Evolutionary conservation across 2,797 vertebrate species (phyloP), one percentile per base, ranked within the genome.

Genomic region (Hydrocynus forskahlii): DNA sequence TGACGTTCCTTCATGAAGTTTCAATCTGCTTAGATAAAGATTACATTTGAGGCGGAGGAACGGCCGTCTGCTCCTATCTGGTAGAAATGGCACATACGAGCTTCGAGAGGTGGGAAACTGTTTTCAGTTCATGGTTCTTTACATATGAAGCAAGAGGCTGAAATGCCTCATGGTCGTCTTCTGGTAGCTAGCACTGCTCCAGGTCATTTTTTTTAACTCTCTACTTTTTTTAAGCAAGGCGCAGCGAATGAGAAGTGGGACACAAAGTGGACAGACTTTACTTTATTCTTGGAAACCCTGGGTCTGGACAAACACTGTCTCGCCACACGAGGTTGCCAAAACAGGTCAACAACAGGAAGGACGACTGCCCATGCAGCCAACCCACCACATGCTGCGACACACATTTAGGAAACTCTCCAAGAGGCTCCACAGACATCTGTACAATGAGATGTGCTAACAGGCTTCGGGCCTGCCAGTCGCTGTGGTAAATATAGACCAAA

Each of bases 1-100:
- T n/a, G 50, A 55, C 17, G 38, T n/a, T 55, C 69, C 69, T 54
- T 55, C 69, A 72, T 72, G 23, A 72, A n/a, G 23, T 74, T 74
- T 74, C 29, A 21, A 40, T 59, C 29, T 40, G 5, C 16, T 71
- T 9, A 25, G 45, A 7, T 55, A 23, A 74, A 43, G 35, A 59
- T 1, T 35, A 57, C 54, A 12, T 17, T 9, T 52, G 14, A 54
- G 43, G 12, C 21, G 1, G n/a, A 70, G 40, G 25, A 63, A 35
- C 60, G 8, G 7, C 48, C 8, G 40, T 50, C 13, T 55, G 21
- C 21, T 12, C 9, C 0, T 25, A 8, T 62, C 59, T 25, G 2
- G 25, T 7, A 25, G 9, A 62, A 14, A 62, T 3, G 14, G 8
- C 4, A 4, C 7, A 13, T 54, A 16, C 17, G 16, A 17, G 52